phyloP scores from a whole-genome alignment of 2,888 invertebrate species.

The Aquatica leii region DNA sequence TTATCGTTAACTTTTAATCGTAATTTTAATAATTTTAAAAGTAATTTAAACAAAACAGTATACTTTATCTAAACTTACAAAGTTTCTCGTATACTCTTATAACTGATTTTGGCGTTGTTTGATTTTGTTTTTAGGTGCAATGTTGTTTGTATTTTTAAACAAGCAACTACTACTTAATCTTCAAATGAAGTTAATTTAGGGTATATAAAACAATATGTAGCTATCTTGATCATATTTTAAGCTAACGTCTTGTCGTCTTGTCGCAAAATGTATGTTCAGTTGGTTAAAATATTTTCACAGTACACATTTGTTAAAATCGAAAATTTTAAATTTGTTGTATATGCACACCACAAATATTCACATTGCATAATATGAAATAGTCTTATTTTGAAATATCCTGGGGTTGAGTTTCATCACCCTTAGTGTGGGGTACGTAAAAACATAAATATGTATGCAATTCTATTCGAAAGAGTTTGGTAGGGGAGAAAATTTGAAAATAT shows the following conservation, averaged over 20 bases:
- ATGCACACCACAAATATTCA: conserved; percentile 10
- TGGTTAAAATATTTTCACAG: no score
- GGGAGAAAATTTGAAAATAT: conserved; percentile 24
- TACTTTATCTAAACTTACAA: no score
- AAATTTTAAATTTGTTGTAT: background rate
- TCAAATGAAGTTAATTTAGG: conserved; percentile 13
- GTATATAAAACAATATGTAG: conserved; percentile 20
- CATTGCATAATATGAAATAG: conserved; percentile 28
- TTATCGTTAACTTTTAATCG: no score
- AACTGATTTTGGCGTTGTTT: background rate
- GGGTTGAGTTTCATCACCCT: conserved; percentile 26
- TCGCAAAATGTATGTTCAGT: no score
- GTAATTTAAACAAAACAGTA: no score
- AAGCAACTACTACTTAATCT: conserved; percentile 20
- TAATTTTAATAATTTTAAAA: no score
- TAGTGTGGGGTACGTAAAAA: conserved; percentile 15
- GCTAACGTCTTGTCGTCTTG: background rate
- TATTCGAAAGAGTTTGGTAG: conserved; percentile 27
- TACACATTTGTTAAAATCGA: background rate
- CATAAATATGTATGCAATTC: conserved; percentile 31
- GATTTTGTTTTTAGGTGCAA: conserved; percentile 5
- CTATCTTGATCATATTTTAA: no score
- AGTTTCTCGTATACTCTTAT: background rate
- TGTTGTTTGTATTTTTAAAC: conserved; percentile 17
- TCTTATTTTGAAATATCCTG: conserved; percentile 27